Evolutionary conservation across 2,888 invertebrate genomes (phyloP), one percentile per base, ranked within the genome.

Genomic region (Heliconius ismenius): DNA sequence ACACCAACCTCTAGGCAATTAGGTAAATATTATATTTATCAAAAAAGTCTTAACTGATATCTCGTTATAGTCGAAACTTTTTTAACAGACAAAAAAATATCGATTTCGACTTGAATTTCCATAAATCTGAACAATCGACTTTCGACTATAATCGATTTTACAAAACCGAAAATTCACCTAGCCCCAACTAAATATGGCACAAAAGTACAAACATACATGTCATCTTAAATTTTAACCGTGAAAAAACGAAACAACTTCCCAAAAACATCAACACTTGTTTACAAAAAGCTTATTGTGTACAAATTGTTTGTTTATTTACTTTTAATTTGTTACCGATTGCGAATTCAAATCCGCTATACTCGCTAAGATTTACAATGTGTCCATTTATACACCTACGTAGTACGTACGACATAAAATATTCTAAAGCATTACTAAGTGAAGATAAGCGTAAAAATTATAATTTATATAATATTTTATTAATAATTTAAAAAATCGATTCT

Each of bases 271-370:
- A 79, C 78, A 76, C 67, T 75, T 77, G 73, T 78, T 79, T 80
- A 67, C 67, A 77, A 81, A 81, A 82, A 82, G 81, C 82, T 81
- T 81, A 81, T 73, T 76, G 81, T 82, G 80, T 82, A 82, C 80
- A 81, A 82, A 78, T 80, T 73, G 72, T 65, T 80, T 73, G 72
- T 65, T 74, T 73, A 73, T 73, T 67, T 15, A 58, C n/a, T 58
- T 58, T 58, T 58, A 54, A n/a, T 54, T 21, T 67, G 28, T 62
- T n/a, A 73, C 68, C 28, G 54, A 58, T n/a, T n/a, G 32, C 70
- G n/a, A 28, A 54, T 70, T 32, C 70, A 21, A 69, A 54, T 21
- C 49, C 49, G 49, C 43, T 49, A 68, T 9, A n/a, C 68, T 6
- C 69, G 10, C 49, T 69, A 79, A 67, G 70, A 76, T 79, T 78